These are phyloP conservation scores for Mimumesa dahlbomi DNA, from an alignment of 2,888 invertebrate genomes.

Conservation along the genomic window DNA sequence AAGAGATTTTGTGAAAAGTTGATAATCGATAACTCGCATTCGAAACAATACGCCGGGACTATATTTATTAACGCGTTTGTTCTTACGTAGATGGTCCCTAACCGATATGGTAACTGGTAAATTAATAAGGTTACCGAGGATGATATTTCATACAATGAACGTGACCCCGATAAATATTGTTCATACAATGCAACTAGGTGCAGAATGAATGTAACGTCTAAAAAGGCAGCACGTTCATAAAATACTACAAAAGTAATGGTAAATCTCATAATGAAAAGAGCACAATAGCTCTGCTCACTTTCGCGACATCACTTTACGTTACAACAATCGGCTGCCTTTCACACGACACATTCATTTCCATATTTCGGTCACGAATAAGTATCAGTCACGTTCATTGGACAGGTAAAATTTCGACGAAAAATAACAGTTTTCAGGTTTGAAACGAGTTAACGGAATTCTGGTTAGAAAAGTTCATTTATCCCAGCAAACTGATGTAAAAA, in stretches of 20 bases:
- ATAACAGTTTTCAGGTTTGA: neutral
- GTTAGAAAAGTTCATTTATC: slow-evolving; percentile 3
- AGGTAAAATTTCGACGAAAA: too few species aligned
- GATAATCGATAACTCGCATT: neutral
- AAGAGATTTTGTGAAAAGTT: too few species aligned
- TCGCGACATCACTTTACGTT: too few species aligned
- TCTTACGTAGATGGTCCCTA: slow-evolving; percentile 5
- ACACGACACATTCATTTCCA: too few species aligned
- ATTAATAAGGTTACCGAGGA: slow-evolving; percentile 16
- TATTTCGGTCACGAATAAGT: too few species aligned
- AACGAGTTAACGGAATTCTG: neutral
- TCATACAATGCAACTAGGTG: neutral
- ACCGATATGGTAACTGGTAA: slow-evolving; percentile 17
- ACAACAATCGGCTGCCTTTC: too few species aligned
- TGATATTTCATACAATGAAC: slow-evolving; percentile 26
- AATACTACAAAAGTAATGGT: too few species aligned
- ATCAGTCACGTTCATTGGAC: too few species aligned
- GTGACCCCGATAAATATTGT: too few species aligned
- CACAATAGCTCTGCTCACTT: too few species aligned
- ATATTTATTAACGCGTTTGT: slow-evolving; percentile 14
- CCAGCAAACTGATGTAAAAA: slow-evolving; percentile 10
- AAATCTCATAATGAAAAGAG: too few species aligned
- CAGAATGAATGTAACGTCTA: neutral
- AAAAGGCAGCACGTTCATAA: too few species aligned
- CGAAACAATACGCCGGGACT: neutral